Conservation (phyloP, 2,113 vertebrate genomes). For the Oryzias javanicus region DNA sequence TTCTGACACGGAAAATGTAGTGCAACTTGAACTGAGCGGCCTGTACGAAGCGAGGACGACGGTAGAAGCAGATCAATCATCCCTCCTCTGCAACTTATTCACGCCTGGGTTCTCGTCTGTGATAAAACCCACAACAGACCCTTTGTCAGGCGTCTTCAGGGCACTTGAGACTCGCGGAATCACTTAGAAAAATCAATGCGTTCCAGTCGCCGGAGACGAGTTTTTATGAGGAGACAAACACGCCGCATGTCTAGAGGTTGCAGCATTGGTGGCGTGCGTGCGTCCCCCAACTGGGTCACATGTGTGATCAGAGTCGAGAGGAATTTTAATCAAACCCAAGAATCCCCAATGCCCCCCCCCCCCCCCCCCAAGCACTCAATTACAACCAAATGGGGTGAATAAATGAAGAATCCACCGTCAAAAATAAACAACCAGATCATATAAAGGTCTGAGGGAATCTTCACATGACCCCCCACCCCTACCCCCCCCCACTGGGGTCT, state of each 20-base stretch:
- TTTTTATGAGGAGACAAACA: not conserved
- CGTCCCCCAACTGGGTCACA: slow-evolving; percentile 55
- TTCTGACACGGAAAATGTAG: no score
- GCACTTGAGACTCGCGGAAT: slow-evolving; percentile 13
- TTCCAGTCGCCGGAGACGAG: slow-evolving; percentile 13
- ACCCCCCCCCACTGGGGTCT: not conserved
- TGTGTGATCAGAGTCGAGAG: slow-evolving; percentile 60
- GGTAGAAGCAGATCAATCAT: no score
- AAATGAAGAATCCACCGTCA: slow-evolving; percentile 9
- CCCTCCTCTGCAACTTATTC: no score
- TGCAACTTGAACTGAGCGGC: no score
- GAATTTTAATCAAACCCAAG: slow-evolving; percentile 64
- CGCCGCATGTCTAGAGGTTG: no score
- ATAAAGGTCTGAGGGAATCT: slow-evolving; percentile 3
- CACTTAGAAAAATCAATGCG: slow-evolving; percentile 52
- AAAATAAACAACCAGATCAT: not conserved
- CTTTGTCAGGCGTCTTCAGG: slow-evolving; percentile 36
- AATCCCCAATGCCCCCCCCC: slow-evolving; percentile 45
- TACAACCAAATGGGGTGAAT: slow-evolving; percentile 26
- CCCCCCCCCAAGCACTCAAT: slow-evolving; percentile 39
- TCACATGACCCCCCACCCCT: slow-evolving; percentile 4
- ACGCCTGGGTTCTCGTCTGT: not conserved
- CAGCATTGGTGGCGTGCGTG: no score
- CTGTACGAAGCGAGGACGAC: no score
- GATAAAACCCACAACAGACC: slow-evolving; percentile 48